A percentile compares a stretch with the other conserved stretches of the same genome.
These are phyloP conservation scores for Butastur rufipennis DNA, from an alignment of 2,113 vertebrate species.

Conservation along the genomic window DNA sequence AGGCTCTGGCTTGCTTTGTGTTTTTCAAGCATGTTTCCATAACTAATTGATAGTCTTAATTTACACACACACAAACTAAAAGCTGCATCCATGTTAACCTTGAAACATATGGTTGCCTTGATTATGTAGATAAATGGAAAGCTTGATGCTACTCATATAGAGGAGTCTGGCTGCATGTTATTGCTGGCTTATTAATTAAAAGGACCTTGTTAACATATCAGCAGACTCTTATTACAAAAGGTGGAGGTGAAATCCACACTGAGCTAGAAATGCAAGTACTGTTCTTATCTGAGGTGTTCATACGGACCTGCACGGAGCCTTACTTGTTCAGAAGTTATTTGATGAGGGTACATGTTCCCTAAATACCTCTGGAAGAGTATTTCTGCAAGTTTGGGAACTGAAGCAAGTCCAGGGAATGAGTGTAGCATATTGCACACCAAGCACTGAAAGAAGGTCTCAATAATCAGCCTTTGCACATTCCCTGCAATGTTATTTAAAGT, in stretches of 20 bases:
- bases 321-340: background rate
- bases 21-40: background rate
- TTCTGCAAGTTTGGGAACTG: background rate
- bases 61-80: background rate
- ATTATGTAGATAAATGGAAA: background rate
- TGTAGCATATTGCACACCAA: background rate
- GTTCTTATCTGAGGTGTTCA: background rate
- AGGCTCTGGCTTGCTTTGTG: background rate
- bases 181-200: background rate
- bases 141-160: background rate
- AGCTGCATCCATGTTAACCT: background rate
- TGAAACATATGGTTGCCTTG: background rate
- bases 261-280: background rate
- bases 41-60: background rate
- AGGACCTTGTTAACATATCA: background rate
- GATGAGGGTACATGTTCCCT: rapidly evolving
- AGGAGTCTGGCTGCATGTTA: background rate
- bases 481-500: background rate
- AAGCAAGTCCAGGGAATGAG: background rate
- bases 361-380: background rate
- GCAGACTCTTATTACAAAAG: background rate
- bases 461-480: background rate
- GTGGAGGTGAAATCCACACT: background rate
- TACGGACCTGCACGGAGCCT: background rate
- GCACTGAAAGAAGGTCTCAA: background rate